Evolutionary conservation across 2,888 invertebrate species (phyloP).

Genomic region (Apodemia zela): DNA sequence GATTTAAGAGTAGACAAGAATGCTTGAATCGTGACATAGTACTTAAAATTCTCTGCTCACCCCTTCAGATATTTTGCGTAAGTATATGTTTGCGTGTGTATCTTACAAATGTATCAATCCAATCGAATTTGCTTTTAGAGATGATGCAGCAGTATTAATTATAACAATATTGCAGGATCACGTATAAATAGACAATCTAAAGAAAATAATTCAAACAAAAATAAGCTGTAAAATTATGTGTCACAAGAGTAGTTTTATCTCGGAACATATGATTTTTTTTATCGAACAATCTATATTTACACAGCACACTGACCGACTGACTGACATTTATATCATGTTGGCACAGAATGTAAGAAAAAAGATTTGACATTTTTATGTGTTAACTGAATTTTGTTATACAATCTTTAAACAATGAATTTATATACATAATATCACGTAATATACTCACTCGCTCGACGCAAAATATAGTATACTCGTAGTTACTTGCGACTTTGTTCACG

Average conservation of each 20-base stretch:
- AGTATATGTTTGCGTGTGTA: too few species aligned
- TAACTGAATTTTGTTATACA: background rate
- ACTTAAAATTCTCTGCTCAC: background rate
- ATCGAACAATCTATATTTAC: constrained; percentile 32
- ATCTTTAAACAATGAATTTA: background rate
- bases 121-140: too few species aligned
- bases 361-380: constrained; percentile 31
- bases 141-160: background rate
- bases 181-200: background rate
- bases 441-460: too few species aligned
- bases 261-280: constrained; percentile 25
- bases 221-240: background rate
- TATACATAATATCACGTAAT: too few species aligned
- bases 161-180: background rate
- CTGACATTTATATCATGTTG: constrained; percentile 31
- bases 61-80: background rate
- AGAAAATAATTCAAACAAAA: background rate
- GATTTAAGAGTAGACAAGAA: background rate
- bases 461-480: too few species aligned
- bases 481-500: too few species aligned
- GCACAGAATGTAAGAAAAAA: constrained; percentile 29
- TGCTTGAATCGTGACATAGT: background rate
- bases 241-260: constrained; percentile 8
- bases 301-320: constrained; percentile 37
- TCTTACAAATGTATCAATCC: too few species aligned